A percentile compares a stretch with the other conserved stretches of the same genome.
Conservation (phyloP, 2,888 invertebrate genomes). For the Drosophila heteroneura region DNA sequence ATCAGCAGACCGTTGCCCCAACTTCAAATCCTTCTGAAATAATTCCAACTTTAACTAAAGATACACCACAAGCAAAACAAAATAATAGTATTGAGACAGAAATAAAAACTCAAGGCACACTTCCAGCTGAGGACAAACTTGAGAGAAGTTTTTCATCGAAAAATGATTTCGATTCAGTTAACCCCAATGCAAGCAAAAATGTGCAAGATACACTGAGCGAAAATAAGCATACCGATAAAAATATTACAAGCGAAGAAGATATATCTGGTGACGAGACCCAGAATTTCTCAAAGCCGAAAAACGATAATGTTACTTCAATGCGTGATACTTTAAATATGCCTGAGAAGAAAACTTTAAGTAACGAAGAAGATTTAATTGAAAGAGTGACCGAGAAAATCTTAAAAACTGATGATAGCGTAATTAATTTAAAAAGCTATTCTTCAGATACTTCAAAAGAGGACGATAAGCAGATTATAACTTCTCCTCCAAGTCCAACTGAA, state of each 20-base stretch:
- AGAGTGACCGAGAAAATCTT: background rate
- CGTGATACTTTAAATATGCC: background rate
- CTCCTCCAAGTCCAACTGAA: background rate
- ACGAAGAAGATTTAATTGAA: background rate
- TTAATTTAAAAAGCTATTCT: background rate
- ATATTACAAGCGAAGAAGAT: background rate
- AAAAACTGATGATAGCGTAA: background rate
- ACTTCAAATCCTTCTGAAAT: background rate
- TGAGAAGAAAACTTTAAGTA: too few species aligned
- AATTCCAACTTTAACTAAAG: background rate
- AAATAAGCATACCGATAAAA: background rate
- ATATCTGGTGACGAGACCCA: background rate
- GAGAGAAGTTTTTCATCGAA: background rate
- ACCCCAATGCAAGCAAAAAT: background rate
- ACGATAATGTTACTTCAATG: background rate
- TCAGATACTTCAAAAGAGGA: too few species aligned
- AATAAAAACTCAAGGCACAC: background rate
- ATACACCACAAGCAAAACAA: background rate
- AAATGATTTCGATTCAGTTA: background rate
- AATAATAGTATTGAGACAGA: background rate
- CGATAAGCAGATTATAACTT: background rate
- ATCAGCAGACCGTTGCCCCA: background rate
- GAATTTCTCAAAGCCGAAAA: background rate
- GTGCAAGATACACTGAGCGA: background rate
- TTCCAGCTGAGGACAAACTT: background rate